These are phyloP conservation scores for Anableps anableps DNA, from an alignment of 2,797 vertebrate species.

Conservation along the genomic window DNA sequence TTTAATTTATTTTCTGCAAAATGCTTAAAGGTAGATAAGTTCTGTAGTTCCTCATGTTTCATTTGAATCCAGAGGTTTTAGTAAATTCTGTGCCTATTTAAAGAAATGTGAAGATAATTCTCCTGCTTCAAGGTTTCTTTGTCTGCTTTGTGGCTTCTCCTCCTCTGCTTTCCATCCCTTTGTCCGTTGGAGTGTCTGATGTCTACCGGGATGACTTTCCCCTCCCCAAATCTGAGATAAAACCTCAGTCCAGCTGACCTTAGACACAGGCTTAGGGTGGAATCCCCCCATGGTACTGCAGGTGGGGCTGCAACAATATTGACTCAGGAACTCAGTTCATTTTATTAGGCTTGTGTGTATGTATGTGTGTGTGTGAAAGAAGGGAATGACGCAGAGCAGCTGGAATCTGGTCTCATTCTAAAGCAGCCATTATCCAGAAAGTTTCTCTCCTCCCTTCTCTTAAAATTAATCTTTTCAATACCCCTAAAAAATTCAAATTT, in stretches of 20 bases:
- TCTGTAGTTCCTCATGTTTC: not conserved
- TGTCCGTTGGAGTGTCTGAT: conserved; percentile 17
- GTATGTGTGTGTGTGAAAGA: conserved; percentile 41
- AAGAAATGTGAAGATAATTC: conserved; percentile 34
- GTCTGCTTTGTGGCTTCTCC: conserved; percentile 17
- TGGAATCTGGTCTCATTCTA: conserved; percentile 73
- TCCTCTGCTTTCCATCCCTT: conserved; percentile 2
- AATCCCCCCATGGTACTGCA: conserved; percentile 70
- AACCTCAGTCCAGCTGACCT: conserved; percentile 51
- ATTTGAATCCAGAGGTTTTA: not conserved
- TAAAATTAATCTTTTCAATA: conserved; percentile 43
- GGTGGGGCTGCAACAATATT: conserved; percentile 79
- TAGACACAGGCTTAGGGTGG: conserved; percentile 55
- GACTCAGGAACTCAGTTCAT: conserved; percentile 69
- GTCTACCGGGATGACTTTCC: conserved; percentile 29
- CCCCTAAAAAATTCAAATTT: conserved; percentile 17
- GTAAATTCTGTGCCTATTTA: conserved; percentile 34
- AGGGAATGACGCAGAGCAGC: conserved; percentile 65
- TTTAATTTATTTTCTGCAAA: no score
- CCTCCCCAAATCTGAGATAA: conserved; percentile 26
- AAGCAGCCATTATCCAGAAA: conserved; percentile 51
- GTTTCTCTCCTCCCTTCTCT: conserved; percentile 53
- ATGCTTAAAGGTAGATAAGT: no score
- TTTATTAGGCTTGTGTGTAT: conserved; percentile 61
- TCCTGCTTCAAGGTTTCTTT: conserved; percentile 37